Base-by-base conservation (phyloP, 2,113 vertebrate species). In the Takifugu bimaculatus region DNA sequence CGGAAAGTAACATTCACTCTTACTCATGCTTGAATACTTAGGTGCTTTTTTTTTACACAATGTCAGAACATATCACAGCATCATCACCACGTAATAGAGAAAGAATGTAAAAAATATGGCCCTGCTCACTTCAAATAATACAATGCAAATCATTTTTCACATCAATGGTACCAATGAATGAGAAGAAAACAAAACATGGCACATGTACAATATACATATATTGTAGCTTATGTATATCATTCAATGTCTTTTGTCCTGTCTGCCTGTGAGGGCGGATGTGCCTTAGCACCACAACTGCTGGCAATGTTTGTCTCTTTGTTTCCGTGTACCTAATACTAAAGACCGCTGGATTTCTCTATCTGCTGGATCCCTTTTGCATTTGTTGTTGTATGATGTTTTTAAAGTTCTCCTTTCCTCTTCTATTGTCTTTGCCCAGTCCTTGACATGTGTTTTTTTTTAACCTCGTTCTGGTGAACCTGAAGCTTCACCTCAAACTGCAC, bases 1-100 rank as follows among this genome's bases (percentile, higher is more conserved):
- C 85, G 92, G 83, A 94, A 94, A 92, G 77, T 87, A 94, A 94
- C 91, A 90, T 93, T n/a, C 93, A 94, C 94, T 94, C 93, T 90
- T 93, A 94, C 91, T 93, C 97, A 98, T 99, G 96, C 96, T 94
- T 89, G 89, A 94, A 94, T 93, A 96, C 92, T 89, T 90, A 93
- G 95, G 91, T 95, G 94, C 92, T 87, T 48, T 50, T 50, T 20
- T 50, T 25, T 50, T 50, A 92, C 93, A 93, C 78, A 94, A 92
- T 91, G 89, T 92, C 88, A 89, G 93, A 90, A 94, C 75, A 65
- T 85, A 91, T 93, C 92, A 94, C 91, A 96, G 93, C 93, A 89
- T 94, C 90, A 88, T 92, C 94, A 96, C 94, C 83, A 93, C 91
- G 90, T 91, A 89, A 94, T 92, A 94, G 92, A 90, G 88, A 90